Base-by-base conservation (phyloP, 2,113 vertebrate genomes). In the Crypturellus undulatus region DNA sequence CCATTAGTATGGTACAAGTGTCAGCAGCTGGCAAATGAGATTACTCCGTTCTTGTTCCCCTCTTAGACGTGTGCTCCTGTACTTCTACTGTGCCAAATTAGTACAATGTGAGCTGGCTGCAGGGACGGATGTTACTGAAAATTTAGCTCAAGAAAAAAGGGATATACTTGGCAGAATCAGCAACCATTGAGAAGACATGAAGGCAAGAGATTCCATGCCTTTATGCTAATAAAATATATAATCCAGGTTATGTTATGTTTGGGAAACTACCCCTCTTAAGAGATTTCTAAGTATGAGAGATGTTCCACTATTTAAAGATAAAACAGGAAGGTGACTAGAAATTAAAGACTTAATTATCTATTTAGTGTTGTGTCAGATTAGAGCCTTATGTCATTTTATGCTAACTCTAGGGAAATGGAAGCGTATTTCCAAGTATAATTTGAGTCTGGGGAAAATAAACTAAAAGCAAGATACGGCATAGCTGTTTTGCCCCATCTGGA, bases 1-100 rank as follows among this genome's bases (percentile, higher is more conserved):
- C 52, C 60, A 69, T 96, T 96, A 91, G 91, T 38, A 60, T 1
- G 0, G 16, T 38, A 32, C 36, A 60, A 52, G 90, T 95, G 76
- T 72, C 92, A 91, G 94, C 90, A 95, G 91, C 91, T 96, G 91
- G 92, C 95, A 89, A 75, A 95, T 79, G 73, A 69, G 73, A 91
- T 96, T 95, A 95, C 70, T 93, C 92, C 77, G 92, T 91, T 81
- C 70, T 89, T 76, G 60, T 88, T 93, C 88, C n/a, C 28, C 38
- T 90, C 80, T 51, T 72, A 18, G 58, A 73, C 89, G 79, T 7
- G 2, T n/a, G 43, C 89, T 94, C 73, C 70, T 92, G 73, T 92
- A 71, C 73, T 40, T 81, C 65, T 83, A 85, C 64, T 80, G 60
- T 28, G 77, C 52, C 73, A 60, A 86, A 36, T 14, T 5, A 34